Evolutionary conservation across 2,888 invertebrate species (phyloP).

Genomic region (Coremacera marginata): DNA sequence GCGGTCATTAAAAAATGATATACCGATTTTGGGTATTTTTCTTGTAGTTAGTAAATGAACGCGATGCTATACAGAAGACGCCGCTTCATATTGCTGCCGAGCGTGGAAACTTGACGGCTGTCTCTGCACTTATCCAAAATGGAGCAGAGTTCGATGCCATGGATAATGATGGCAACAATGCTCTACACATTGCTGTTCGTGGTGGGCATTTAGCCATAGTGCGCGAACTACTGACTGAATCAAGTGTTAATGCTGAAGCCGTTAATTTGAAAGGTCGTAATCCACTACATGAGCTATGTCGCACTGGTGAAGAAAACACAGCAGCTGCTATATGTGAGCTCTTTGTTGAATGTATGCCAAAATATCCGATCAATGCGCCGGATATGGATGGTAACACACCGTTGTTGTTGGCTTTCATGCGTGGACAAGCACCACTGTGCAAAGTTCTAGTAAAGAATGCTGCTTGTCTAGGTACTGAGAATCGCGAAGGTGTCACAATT

Average conservation of each 20-base stretch:
- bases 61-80: conserved; percentile 84
- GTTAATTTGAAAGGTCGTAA: conserved; percentile 88
- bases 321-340: conserved; percentile 92
- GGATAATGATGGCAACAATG: conserved; percentile 85
- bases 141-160: conserved; percentile 83
- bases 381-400: conserved; percentile 76
- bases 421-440: conserved; percentile 93
- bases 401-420: conserved; percentile 73
- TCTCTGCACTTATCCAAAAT: conserved; percentile 81
- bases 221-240: conserved; percentile 81
- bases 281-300: conserved; percentile 88
- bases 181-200: conserved; percentile 82
- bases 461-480: conserved; percentile 90
- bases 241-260: conserved; percentile 85
- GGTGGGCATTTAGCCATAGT: conserved; percentile 82
- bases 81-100: conserved; percentile 89
- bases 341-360: conserved; percentile 91
- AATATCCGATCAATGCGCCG: conserved; percentile 89
- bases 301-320: conserved; percentile 84
- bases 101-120: conserved; percentile 80
- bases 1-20: too few species aligned
- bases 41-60: conserved; percentile 77
- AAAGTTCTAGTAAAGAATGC: conserved; percentile 89
- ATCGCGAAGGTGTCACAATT: conserved; percentile 91
- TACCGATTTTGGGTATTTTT: too few species aligned